phyloP scores from a whole-genome alignment of 1,140 invertebrate species.

The Sogatella furcifera region DNA sequence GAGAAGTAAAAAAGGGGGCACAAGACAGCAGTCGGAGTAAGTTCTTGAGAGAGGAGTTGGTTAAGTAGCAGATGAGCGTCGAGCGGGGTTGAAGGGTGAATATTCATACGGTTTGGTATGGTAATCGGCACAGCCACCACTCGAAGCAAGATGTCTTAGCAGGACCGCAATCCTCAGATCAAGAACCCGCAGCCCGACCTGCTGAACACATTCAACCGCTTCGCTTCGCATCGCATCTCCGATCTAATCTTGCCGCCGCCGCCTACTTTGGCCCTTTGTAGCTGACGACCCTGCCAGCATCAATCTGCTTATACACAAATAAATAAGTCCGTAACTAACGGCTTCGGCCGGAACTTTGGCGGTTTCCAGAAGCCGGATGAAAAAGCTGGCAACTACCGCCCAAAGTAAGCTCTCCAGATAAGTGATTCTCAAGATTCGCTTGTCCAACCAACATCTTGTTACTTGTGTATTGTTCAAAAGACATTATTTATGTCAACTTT shows the following conservation, averaged over 20 bases:
- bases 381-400: too few species aligned
- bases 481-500: too few species aligned
- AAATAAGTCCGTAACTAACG: too few species aligned
- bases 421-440: too few species aligned
- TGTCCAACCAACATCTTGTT: too few species aligned
- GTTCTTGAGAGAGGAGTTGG: neutral
- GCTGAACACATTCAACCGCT: neutral
- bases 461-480: too few species aligned
- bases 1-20: neutral
- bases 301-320: too few species aligned
- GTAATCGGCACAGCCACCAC: neutral
- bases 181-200: neutral
- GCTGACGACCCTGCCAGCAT: too few species aligned
- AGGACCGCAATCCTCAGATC: neutral
- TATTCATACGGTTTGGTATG: neutral
- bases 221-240: neutral
- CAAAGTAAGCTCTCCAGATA: too few species aligned
- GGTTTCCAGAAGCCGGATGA: too few species aligned
- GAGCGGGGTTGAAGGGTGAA: neutral
- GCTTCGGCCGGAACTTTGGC: too few species aligned
- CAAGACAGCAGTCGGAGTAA: neutral
- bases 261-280: neutral
- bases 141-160: neutral
- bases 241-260: neutral
- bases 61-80: neutral